Percentiles rank a stretch among this genome's conserved stretches.
phyloP scores from a whole-genome alignment of 1,140 invertebrate genomes.

The Gryon sp. region DNA sequence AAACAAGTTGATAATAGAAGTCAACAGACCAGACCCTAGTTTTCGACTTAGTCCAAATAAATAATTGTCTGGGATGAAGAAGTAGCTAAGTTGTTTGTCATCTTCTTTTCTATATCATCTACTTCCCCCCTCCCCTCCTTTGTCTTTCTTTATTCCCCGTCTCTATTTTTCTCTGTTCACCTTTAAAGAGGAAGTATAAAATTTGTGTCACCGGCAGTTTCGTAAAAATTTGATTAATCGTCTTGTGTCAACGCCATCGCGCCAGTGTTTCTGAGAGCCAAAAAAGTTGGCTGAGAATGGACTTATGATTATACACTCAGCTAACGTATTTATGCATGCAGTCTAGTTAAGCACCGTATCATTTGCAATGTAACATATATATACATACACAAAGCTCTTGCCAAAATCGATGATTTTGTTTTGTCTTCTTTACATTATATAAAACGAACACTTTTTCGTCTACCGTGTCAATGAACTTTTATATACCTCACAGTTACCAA shows the following conservation, averaged over 20 bases:
- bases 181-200: slow-evolving; percentile 26
- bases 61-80: too few relatives aligned
- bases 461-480: slow-evolving; percentile 28
- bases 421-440: too few relatives aligned
- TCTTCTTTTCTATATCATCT: too few relatives aligned
- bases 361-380: slow-evolving; percentile 27
- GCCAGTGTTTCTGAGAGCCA: too few relatives aligned
- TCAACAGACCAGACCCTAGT: slow-evolving; percentile 62
- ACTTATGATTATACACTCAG: slow-evolving; percentile 15
- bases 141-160: too few relatives aligned
- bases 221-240: slow-evolving; percentile 49
- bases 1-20: slow-evolving; percentile 55
- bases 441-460: too few relatives aligned
- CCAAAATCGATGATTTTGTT: too few relatives aligned
- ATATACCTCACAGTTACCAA: too few relatives aligned
- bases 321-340: slow-evolving; percentile 29
- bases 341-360: slow-evolving; percentile 26
- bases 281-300: too few relatives aligned
- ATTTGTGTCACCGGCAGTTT: slow-evolving; percentile 21
- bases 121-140: too few relatives aligned
- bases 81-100: too few relatives aligned
- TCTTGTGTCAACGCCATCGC: slow-evolving; percentile 59
- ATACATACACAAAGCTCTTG: slow-evolving; percentile 21
- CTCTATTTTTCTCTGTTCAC: too few relatives aligned
- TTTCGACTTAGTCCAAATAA: slow-evolving; percentile 11